phyloP scores from a whole-genome alignment of 2,113 vertebrate genomes.

The Canis aureus region DNA sequence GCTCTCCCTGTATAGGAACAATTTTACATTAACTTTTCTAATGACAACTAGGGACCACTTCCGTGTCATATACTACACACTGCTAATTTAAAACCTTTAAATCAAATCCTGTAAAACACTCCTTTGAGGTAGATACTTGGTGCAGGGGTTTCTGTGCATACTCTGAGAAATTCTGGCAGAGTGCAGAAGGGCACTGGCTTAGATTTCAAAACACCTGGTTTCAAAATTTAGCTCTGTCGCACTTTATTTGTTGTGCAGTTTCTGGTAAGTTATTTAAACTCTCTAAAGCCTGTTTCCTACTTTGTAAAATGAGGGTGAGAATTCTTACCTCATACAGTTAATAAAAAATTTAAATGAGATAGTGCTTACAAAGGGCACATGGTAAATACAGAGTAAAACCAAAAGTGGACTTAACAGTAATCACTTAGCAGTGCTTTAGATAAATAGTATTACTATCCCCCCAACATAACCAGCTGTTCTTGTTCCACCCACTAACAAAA shows the following conservation, averaged over 20 bases:
- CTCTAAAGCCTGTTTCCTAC: not conserved
- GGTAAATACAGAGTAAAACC: not conserved
- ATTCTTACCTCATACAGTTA: not conserved
- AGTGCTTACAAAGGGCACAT: not conserved
- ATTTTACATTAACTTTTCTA: not conserved
- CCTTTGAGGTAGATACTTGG: not conserved
- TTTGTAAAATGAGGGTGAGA: not conserved
- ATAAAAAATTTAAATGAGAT: not conserved
- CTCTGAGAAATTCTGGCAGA: not conserved
- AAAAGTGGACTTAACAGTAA: not conserved
- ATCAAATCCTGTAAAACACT: not conserved
- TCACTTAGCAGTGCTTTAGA: not conserved
- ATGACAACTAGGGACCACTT: not conserved
- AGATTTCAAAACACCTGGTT: not conserved
- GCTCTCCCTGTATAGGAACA: not conserved
- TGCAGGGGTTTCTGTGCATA: not conserved
- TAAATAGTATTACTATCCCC: not conserved
- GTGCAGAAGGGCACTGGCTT: not conserved
- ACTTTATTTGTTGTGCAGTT: not conserved
- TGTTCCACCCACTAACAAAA: not conserved
- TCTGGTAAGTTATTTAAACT: not conserved
- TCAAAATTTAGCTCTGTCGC: not conserved
- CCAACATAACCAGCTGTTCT: not conserved
- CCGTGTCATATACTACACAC: accelerated
- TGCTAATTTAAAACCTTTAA: not conserved